These are phyloP conservation scores for Drosophila jambulina DNA, from an alignment of 1,140 invertebrate genomes.

Conservation along the genomic window DNA sequence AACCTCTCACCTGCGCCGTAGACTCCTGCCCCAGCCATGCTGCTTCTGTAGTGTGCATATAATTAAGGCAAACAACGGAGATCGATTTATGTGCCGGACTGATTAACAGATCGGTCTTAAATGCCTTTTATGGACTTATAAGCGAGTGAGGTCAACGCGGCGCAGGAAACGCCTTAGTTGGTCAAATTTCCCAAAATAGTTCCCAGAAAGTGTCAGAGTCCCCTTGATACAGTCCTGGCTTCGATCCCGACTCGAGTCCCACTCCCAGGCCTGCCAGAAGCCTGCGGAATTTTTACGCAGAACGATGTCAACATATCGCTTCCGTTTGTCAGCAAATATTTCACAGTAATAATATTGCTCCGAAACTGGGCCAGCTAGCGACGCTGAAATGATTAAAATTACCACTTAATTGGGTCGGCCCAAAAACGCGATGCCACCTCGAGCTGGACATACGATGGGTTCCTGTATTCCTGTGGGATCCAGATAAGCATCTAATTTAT, in stretches of 20 bases:
- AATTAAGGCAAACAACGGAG: constrained; percentile 60
- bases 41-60: constrained; percentile 36
- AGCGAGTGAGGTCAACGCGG: constrained; percentile 55
- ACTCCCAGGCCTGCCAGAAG: constrained; percentile 20
- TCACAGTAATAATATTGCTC: constrained; percentile 11
- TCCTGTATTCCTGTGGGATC: constrained; percentile 21
- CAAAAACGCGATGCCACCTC: constrained; percentile 54
- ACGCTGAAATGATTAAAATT: constrained; percentile 73
- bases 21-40: background rate
- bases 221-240: background rate
- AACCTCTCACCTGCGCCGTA: constrained; percentile 56
- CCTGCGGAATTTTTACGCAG: constrained; percentile 58
- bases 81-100: constrained; percentile 46
- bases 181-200: constrained; percentile 1
- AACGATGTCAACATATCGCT: constrained; percentile 79
- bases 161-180: constrained; percentile 21
- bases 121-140: constrained; percentile 72
- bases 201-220: constrained; percentile 16
- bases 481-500: constrained; percentile 81
- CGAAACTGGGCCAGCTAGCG: constrained; percentile 30
- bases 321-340: constrained; percentile 76
- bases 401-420: constrained; percentile 74
- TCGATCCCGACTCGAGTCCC: constrained; percentile 4
- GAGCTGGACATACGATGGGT: constrained; percentile 30
- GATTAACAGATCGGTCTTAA: constrained; percentile 68